A percentile compares a stretch with the other conserved stretches of the same genome.
phyloP scores from a whole-genome alignment of 2,888 invertebrate species.

The Anorthoa munda region DNA sequence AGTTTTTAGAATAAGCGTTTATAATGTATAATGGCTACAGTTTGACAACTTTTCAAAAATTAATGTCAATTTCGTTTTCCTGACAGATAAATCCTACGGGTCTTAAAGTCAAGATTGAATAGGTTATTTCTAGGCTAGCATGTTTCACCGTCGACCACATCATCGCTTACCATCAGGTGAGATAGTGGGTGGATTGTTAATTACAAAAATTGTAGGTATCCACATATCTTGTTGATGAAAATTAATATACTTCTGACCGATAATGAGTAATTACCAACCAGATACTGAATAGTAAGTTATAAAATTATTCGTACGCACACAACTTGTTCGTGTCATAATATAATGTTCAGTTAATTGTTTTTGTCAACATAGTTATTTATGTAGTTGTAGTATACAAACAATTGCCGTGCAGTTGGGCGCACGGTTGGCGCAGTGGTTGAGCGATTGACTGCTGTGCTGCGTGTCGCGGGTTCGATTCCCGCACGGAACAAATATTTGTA shows the following conservation, averaged over 20 bases:
- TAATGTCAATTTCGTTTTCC: not conserved
- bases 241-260: not conserved
- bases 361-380: not conserved
- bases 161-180: too few species aligned
- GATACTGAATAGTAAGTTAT: not conserved
- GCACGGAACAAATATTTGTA: too few species aligned
- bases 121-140: too few species aligned
- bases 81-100: too few species aligned
- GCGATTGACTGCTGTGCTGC: too few species aligned
- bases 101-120: too few species aligned
- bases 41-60: not conserved
- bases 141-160: too few species aligned
- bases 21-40: not conserved
- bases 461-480: too few species aligned
- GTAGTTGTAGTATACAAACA: not conserved
- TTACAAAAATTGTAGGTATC: not conserved
- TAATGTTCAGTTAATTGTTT: constrained; percentile 2
- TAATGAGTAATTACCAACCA: constrained; percentile 18
- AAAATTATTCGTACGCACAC: constrained; percentile 16
- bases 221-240: not conserved
- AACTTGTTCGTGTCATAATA: constrained; percentile 1
- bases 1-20: not conserved
- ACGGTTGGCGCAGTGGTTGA: too few species aligned
- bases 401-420: too few species aligned
- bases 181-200: not conserved